Base-by-base conservation (phyloP, 2,888 invertebrate genomes). In the Aelia acuminata region DNA sequence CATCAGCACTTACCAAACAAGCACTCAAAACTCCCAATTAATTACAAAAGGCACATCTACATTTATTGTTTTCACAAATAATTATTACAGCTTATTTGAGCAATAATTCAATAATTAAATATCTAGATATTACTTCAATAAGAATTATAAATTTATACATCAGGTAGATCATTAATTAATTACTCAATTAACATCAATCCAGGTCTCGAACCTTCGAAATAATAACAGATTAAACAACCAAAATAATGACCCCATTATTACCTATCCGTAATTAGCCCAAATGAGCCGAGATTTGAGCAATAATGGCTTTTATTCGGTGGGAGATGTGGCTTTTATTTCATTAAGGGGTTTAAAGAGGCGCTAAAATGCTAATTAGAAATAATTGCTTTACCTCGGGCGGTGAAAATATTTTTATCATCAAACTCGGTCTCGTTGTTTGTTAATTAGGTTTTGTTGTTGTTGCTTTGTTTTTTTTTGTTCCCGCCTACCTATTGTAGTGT, bases 341-440 rank as follows among this genome's bases (percentile, higher is more conserved):
- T 70, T 35, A 70, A 70, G 31, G 53, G 35, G 63, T 70, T 70
- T 70, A 70, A 70, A 70, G 63, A 70, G 63, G 31, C 35, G 35
- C 3, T 70, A 26, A 31, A 70, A 70, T 70, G 63, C 35, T 70
- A 70, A 70, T 70, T 70, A 70, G 35, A 70, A 70, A 70, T 70
- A 35, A 70, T 70, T 35, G 63, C 4, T 18, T 70, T 35, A 70
- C 35, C 63, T 70, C 31, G 20, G 63, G 18, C 63, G 63, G 63
- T 3, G 63, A 22, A 70, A 70, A 70, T 70, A 70, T 70, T 70
- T 70, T 31, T 70, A 10, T 70, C 35, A 70, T 70, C 18, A 70
- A 35, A 70, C 35, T 31, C 31, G 18, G 31, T 35, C 63, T 57
- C 57, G 26, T n/a, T 57, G 57, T 57, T 57, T 13, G 26, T 26